Conservation (phyloP, 2,888 invertebrate genomes). For the Teleiodes luculella region DNA sequence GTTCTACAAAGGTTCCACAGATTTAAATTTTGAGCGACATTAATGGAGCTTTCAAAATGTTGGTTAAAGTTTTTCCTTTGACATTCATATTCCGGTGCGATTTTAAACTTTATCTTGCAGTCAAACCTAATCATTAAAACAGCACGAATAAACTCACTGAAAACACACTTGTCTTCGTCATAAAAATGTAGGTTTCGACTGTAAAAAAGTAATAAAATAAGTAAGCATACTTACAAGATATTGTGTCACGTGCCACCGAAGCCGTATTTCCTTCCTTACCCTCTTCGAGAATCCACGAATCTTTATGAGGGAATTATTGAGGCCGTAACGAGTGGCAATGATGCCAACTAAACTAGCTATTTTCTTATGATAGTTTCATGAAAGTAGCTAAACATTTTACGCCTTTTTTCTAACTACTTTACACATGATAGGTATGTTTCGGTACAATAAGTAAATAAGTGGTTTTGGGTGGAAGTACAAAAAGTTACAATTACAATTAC, state of each 20-base stretch:
- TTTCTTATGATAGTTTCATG: no score
- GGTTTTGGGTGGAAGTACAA: no score
- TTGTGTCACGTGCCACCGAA: not conserved
- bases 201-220: not conserved
- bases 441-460: no score
- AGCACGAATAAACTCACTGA: not conserved
- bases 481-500: no score
- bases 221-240: not conserved
- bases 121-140: not conserved
- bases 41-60: no score
- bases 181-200: not conserved
- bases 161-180: not conserved
- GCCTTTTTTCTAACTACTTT: no score
- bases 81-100: not conserved
- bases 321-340: not conserved
- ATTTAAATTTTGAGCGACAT: not conserved
- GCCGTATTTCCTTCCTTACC: not conserved
- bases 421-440: no score
- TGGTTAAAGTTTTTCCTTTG: not conserved
- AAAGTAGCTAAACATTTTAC: no score
- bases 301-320: not conserved
- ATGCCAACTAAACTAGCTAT: no score
- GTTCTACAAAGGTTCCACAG: not conserved
- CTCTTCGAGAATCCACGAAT: not conserved
- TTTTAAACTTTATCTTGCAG: not conserved